phyloP scores from a whole-genome alignment of 2,888 invertebrate species.

The Pomacea canaliculata region DNA sequence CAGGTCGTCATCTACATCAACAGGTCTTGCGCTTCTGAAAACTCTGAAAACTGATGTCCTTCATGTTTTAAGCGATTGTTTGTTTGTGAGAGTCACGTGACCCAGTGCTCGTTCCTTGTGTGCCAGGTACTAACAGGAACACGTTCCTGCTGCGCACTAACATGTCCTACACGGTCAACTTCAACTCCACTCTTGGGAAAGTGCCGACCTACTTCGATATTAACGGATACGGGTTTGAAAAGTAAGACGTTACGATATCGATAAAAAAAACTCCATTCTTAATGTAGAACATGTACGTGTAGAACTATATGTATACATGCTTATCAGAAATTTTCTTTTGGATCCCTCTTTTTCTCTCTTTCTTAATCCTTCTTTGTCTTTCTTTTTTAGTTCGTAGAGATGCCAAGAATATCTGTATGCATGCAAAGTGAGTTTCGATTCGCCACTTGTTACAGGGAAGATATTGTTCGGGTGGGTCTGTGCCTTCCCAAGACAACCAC shows the following conservation, averaged over 20 bases:
- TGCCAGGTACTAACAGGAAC: conserved; percentile 18
- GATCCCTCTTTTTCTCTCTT: not conserved
- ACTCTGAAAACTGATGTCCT: too few species aligned
- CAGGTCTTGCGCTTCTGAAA: too few species aligned
- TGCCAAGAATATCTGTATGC: too few species aligned
- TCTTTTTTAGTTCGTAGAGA: too few species aligned
- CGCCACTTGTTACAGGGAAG: not conserved
- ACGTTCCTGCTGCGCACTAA: conserved; percentile 21
- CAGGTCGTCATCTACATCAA: too few species aligned
- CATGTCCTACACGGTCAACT: conserved; percentile 25
- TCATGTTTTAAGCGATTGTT: too few species aligned
- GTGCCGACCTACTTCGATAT: conserved; percentile 16
- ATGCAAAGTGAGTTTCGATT: too few species aligned
- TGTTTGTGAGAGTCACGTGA: too few species aligned
- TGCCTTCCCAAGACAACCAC: conserved; percentile 24
- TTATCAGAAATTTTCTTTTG: not conserved
- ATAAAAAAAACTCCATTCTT: not conserved
- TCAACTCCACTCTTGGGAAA: conserved; percentile 18
- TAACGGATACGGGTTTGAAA: conserved; percentile 9
- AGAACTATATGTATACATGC: not conserved
- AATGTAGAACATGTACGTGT: not conserved
- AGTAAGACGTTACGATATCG: conserved; percentile 9
- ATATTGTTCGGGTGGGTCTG: conserved; percentile 22
- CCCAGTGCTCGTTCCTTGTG: not conserved
- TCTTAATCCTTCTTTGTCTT: not conserved